A percentile compares a stretch with the other conserved stretches of the same genome.
These are phyloP conservation scores for Baryphthengus martii DNA, from an alignment of 2,113 vertebrate species.

Conservation along the genomic window DNA sequence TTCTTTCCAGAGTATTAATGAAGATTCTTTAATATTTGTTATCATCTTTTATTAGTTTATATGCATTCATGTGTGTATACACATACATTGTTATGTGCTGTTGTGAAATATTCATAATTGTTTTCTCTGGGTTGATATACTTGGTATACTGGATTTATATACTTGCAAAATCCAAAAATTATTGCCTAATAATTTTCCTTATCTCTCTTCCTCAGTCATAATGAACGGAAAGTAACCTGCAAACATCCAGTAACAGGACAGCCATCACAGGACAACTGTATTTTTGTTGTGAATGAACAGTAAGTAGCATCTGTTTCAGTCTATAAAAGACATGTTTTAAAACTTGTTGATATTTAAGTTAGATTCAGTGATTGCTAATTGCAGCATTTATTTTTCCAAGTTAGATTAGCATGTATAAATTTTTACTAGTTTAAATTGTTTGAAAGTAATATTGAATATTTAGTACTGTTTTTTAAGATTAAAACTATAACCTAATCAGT, in stretches of 20 bases:
- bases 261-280: constrained; percentile 97
- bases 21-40: not conserved
- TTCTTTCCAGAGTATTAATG: not conserved
- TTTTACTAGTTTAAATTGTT: not conserved
- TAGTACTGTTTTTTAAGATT: not conserved
- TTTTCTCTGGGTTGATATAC: not conserved
- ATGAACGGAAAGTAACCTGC: constrained; percentile 98
- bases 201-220: constrained; percentile 80
- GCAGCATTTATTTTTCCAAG: not conserved
- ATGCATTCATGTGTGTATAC: not conserved
- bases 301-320: constrained; percentile 76
- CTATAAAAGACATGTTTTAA: not conserved
- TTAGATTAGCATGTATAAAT: not conserved
- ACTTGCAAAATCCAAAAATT: not conserved
- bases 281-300: constrained; percentile 98
- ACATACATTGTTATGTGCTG: fast-evolving
- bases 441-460: not conserved
- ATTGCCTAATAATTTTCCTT: not conserved
- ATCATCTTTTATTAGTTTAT: not conserved
- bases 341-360: not conserved
- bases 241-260: constrained; percentile 92
- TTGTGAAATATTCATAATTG: not conserved
- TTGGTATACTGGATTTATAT: not conserved
- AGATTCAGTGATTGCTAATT: not conserved
- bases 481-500: not conserved